Percentiles rank a stretch among this genome's conserved stretches.
Conservation (phyloP, 2,888 invertebrate species). For the Limulus polyphemus region DNA sequence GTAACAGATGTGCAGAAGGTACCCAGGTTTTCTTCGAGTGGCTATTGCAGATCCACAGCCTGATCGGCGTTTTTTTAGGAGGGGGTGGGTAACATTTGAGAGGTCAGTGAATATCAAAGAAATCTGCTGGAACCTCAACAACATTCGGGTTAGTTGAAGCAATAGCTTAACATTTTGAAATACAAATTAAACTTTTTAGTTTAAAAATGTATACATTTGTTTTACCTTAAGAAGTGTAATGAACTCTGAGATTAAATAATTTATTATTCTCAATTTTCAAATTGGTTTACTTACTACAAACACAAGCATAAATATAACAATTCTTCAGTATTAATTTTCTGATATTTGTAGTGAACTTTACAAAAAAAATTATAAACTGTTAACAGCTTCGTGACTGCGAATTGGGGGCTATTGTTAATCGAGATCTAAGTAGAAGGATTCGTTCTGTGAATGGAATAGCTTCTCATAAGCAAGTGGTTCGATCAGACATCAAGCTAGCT, state of each 20-base stretch:
- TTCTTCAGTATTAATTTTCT: background rate
- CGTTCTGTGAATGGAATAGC: constrained; percentile 83
- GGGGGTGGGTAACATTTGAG: constrained; percentile 97
- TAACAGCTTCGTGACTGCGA: constrained; percentile 71
- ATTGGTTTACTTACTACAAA: too few relatives aligned
- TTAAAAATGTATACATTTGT: too few relatives aligned
- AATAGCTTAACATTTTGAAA: background rate
- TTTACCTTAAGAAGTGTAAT: too few relatives aligned
- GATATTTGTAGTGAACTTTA: background rate
- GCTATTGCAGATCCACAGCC: constrained; percentile 94
- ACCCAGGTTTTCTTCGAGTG: constrained; percentile 84
- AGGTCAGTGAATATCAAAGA: constrained; percentile 96
- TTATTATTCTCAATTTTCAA: too few relatives aligned
- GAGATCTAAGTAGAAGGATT: constrained; percentile 86
- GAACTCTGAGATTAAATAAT: too few relatives aligned
- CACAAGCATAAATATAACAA: too few relatives aligned
- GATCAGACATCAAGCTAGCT: constrained; percentile 81
- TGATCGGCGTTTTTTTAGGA: constrained; percentile 86
- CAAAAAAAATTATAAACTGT: background rate
- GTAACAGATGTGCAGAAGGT: constrained; percentile 67
- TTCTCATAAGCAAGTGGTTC: constrained; percentile 70
- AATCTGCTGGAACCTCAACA: constrained; percentile 97
- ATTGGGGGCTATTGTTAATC: constrained; percentile 87
- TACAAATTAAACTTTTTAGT: too few relatives aligned
- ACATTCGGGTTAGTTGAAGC: constrained; percentile 54